These are phyloP conservation scores for Heliconius nattereri DNA, from an alignment of 1,140 invertebrate species.

Conservation along the genomic window DNA sequence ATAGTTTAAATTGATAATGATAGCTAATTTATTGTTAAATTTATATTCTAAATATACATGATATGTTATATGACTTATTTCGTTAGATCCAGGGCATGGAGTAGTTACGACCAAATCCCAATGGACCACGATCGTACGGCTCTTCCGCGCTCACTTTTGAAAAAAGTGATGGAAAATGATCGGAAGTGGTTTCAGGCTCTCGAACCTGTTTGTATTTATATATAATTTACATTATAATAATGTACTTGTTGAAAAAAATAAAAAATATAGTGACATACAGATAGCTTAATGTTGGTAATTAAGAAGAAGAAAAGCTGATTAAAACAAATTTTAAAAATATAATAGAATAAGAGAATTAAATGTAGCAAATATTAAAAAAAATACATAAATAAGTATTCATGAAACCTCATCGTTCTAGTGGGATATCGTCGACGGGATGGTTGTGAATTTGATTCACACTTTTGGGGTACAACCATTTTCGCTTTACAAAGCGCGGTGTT, in stretches of 20 bases:
- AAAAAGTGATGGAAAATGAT: slow-evolving; percentile 57
- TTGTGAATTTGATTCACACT: background rate
- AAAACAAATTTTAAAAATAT: too few species aligned
- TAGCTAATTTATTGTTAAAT: background rate
- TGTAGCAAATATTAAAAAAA: too few species aligned
- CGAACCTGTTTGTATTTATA: slow-evolving; percentile 53
- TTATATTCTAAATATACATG: background rate
- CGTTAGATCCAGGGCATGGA: slow-evolving; percentile 49
- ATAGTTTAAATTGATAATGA: too few species aligned
- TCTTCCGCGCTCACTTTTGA: slow-evolving; percentile 47
- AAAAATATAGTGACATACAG: too few species aligned
- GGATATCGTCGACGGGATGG: background rate
- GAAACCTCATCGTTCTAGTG: too few species aligned
- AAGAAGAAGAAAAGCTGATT: too few species aligned
- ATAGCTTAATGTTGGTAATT: too few species aligned
- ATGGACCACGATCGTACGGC: slow-evolving; percentile 69
- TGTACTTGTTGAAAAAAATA: too few species aligned
- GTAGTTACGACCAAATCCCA: slow-evolving; percentile 63
- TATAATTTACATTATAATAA: background rate
- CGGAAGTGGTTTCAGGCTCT: slow-evolving; percentile 61
- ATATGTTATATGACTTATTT: background rate
- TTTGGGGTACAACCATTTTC: background rate
- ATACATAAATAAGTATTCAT: too few species aligned
- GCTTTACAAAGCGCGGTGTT: too few species aligned
- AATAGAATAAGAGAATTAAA: too few species aligned